phyloP scores from a whole-genome alignment of 2,797 vertebrate genomes.

The Falco berigora region DNA sequence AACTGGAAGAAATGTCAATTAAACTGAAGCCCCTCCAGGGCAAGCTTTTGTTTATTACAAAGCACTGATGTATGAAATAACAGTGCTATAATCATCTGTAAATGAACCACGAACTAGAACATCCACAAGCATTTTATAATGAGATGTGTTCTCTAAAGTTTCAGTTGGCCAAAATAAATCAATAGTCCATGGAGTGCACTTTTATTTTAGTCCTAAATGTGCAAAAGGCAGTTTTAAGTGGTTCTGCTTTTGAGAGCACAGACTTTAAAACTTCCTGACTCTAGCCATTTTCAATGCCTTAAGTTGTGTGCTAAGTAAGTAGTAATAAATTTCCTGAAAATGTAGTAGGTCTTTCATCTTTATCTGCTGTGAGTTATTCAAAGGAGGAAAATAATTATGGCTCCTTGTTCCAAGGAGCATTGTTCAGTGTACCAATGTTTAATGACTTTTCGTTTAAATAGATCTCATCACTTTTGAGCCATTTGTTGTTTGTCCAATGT shows the following conservation, averaged over 20 bases:
- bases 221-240: slow-evolving; percentile 8
- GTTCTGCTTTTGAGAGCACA: neutral
- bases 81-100: slow-evolving; percentile 29
- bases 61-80: slow-evolving; percentile 23
- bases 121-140: neutral
- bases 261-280: slow-evolving; percentile 36
- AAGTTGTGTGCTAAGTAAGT: neutral
- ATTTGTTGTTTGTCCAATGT: neutral
- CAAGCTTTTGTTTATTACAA: slow-evolving; percentile 23
- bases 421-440: neutral
- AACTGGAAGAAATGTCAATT: neutral
- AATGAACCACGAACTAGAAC: slow-evolving; percentile 8
- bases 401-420: neutral
- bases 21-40: neutral
- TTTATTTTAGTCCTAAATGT: slow-evolving; percentile 12
- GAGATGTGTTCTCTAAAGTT: neutral
- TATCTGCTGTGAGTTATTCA: slow-evolving; percentile 21
- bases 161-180: slow-evolving; percentile 8
- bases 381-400: neutral
- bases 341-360: slow-evolving; percentile 6
- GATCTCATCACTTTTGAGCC: neutral
- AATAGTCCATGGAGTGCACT: neutral
- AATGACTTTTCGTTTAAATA: neutral
- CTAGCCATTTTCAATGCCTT: slow-evolving; percentile 1
- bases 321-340: slow-evolving; percentile 32